phyloP scores from a whole-genome alignment of 2,113 vertebrate species.

The Alethe diademata region DNA sequence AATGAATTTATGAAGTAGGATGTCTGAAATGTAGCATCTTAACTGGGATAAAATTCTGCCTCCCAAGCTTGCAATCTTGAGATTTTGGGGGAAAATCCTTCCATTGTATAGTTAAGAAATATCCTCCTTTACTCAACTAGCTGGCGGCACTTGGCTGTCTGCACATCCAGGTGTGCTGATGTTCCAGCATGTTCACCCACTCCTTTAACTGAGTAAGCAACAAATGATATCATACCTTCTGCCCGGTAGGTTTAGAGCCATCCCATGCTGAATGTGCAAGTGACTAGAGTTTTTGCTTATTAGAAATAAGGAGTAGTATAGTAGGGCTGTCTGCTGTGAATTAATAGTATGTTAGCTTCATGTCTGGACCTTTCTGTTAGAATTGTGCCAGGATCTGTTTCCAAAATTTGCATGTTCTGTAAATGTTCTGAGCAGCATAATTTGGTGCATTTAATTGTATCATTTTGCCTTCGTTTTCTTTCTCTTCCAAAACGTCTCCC shows the following conservation, averaged over 20 bases:
- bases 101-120: not conserved
- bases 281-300: not conserved
- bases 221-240: slow-evolving; percentile 22
- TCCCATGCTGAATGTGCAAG: not conserved
- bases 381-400: not conserved
- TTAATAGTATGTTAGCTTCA: not conserved
- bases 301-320: not conserved
- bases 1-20: not conserved
- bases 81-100: not conserved
- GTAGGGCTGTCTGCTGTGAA: not conserved
- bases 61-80: not conserved
- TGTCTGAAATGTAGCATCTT: not conserved
- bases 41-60: not conserved
- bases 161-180: not conserved
- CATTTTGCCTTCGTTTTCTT: not conserved
- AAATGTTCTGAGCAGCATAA: not conserved
- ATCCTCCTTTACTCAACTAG: not conserved
- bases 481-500: not conserved
- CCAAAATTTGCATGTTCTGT: not conserved
- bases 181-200: slow-evolving; percentile 20
- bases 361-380: not conserved
- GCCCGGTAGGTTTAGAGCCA: not conserved
- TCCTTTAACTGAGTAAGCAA: slow-evolving; percentile 5
- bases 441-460: not conserved
- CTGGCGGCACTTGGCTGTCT: slow-evolving; percentile 27